Conservation (phyloP, 2,888 invertebrate species). For the Imbricaverruca yamaguchii region DNA sequence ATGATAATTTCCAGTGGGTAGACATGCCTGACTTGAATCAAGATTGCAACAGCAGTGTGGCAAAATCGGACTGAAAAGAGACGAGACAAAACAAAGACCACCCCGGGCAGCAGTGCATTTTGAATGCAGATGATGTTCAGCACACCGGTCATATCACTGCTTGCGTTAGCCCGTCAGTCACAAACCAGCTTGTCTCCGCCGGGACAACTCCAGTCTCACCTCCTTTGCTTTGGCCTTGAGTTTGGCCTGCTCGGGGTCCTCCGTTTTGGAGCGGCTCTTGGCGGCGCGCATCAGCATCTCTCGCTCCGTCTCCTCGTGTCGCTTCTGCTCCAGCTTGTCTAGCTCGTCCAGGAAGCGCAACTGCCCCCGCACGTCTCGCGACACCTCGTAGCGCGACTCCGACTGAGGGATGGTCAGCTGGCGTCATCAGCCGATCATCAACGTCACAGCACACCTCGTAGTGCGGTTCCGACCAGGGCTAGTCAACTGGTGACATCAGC, state of each 20-base stretch:
- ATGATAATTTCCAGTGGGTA: too few species aligned
- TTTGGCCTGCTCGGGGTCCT: slow-evolving; percentile 96
- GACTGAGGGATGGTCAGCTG: not conserved
- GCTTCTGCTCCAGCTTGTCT: slow-evolving; percentile 84
- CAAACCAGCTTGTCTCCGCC: too few species aligned
- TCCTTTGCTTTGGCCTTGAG: slow-evolving; percentile 88
- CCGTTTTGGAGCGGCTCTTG: slow-evolving; percentile 90
- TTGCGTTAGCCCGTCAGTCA: too few species aligned
- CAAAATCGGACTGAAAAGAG: too few species aligned
- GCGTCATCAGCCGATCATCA: too few species aligned
- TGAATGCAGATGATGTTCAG: too few species aligned
- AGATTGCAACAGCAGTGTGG: too few species aligned
- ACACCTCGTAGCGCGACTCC: not conserved
- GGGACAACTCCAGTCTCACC: slow-evolving; percentile 40
- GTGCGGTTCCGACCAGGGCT: not conserved
- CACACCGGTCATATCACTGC: too few species aligned
- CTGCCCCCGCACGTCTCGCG: slow-evolving; percentile 79
- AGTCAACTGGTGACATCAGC: not conserved
- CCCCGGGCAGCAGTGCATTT: too few species aligned
- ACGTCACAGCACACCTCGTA: too few species aligned
- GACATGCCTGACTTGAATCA: too few species aligned
- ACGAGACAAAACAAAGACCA: too few species aligned
- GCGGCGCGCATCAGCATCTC: slow-evolving; percentile 88
- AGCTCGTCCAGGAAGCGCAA: slow-evolving; percentile 94
- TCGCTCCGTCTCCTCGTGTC: slow-evolving; percentile 90